Evolutionary conservation across 2,888 invertebrate species (phyloP).

Genomic region (Sisyra nigra): DNA sequence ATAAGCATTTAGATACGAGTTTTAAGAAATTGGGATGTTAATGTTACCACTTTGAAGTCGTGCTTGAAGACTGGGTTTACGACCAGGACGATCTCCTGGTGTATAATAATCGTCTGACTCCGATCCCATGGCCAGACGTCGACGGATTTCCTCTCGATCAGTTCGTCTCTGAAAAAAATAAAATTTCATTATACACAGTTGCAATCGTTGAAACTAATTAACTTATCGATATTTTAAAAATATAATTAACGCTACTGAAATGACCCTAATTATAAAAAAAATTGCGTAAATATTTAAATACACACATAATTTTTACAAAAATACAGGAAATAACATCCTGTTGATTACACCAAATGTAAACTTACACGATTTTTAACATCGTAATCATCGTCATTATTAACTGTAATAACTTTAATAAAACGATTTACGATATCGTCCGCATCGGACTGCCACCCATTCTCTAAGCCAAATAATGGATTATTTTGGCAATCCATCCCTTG

Average conservation of each 20-base stretch:
- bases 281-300: too few species aligned
- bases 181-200: constrained; percentile 7
- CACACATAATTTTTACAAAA: constrained; percentile 7
- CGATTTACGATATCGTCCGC: constrained; percentile 39
- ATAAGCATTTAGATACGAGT: too few species aligned
- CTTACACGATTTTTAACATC: constrained; percentile 7
- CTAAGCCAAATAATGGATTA: constrained; percentile 26
- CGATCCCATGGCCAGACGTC: constrained; percentile 71
- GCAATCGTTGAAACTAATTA: too few species aligned
- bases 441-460: constrained; percentile 22
- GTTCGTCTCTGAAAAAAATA: constrained; percentile 56
- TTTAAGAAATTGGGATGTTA: neutral
- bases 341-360: constrained; percentile 7
- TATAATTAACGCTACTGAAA: too few species aligned
- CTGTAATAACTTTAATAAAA: constrained; percentile 35
- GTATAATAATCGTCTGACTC: constrained; percentile 59
- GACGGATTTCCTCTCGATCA: constrained; percentile 83
- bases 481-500: constrained; percentile 25
- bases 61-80: constrained; percentile 77
- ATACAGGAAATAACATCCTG: constrained; percentile 2
- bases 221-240: constrained; percentile 10
- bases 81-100: constrained; percentile 50
- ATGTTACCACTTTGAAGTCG: constrained; percentile 66
- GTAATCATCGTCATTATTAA: constrained; percentile 27
- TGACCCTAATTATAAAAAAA: too few species aligned